Conservation (phyloP, 2,797 vertebrate genomes). For the Corythornis leucogaster region DNA sequence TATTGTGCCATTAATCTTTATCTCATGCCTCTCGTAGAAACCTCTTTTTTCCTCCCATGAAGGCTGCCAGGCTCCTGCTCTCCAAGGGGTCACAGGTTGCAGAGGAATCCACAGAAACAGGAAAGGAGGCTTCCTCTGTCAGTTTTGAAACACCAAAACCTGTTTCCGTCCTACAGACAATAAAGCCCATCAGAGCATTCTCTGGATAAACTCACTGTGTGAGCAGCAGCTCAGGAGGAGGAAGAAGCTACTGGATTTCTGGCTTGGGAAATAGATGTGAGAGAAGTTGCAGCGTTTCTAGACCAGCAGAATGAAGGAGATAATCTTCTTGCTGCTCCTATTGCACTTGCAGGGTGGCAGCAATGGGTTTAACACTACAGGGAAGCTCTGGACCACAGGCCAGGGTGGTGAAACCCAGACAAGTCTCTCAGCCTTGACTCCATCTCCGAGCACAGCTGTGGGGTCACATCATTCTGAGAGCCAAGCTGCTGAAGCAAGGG, state of each 20-base stretch:
- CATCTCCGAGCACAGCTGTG: not conserved
- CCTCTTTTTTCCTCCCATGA: constrained; percentile 34
- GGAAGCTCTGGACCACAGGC: not conserved
- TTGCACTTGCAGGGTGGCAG: constrained; percentile 32
- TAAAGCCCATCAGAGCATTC: constrained; percentile 39
- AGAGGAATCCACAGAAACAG: constrained; percentile 76
- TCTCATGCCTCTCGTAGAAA: constrained; percentile 41
- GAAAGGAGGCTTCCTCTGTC: constrained; percentile 78
- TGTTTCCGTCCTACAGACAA: constrained; percentile 76
- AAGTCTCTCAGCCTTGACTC: not conserved
- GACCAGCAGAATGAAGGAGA: constrained; percentile 58
- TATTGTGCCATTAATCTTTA: constrained; percentile 44
- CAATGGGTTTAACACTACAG: not conserved
- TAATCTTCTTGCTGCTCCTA: constrained; percentile 56
- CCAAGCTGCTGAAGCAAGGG: not conserved
- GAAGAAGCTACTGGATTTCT: not conserved
- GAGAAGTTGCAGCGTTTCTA: not conserved
- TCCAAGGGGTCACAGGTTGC: constrained; percentile 68
- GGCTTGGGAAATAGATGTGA: not conserved
- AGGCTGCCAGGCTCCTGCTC: constrained; percentile 20
- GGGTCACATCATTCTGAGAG: not conserved
- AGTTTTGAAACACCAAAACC: constrained; percentile 66
- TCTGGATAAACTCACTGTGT: constrained; percentile 26
- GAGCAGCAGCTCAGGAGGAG: not conserved
- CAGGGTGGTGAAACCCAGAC: not conserved